These are phyloP conservation scores for Oryzias sinensis DNA, from an alignment of 2,797 vertebrate genomes.

Conservation along the genomic window DNA sequence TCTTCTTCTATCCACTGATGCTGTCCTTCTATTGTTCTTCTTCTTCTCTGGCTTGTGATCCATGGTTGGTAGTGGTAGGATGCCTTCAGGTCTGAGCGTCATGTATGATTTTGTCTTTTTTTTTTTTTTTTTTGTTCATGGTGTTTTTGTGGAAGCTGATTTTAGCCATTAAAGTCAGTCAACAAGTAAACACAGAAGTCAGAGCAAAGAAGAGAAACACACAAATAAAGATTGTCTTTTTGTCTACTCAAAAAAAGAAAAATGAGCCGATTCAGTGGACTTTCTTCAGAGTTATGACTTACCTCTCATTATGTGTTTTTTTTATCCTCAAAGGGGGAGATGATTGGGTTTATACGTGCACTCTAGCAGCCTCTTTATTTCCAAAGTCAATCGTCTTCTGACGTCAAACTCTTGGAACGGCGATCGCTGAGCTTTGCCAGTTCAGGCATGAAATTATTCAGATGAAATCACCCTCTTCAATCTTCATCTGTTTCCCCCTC, in stretches of 20 bases:
- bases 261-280: constrained; percentile 42
- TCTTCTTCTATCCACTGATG: constrained; percentile 74
- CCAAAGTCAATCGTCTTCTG: constrained; percentile 35
- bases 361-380: constrained; percentile 46
- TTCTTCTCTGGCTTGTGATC: constrained; percentile 72
- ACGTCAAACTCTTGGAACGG: constrained; percentile 45
- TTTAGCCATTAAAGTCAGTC: constrained; percentile 58
- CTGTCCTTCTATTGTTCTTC: constrained; percentile 53
- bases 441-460: constrained; percentile 76
- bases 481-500: constrained; percentile 63
- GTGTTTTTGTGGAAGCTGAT: constrained; percentile 69
- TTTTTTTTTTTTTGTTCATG: constrained; percentile 64
- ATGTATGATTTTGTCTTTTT: constrained; percentile 68
- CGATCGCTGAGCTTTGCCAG: constrained; percentile 58
- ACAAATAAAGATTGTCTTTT: constrained; percentile 81
- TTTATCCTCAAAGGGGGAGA: not conserved
- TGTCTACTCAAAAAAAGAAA: constrained; percentile 66
- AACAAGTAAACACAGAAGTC: constrained; percentile 67
- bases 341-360: constrained; percentile 42
- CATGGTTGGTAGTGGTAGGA: constrained; percentile 72
- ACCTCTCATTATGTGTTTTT: constrained; percentile 26
- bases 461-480: constrained; percentile 67
- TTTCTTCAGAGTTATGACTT: constrained; percentile 44
- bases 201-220: constrained; percentile 72
- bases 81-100: constrained; percentile 70